Base-by-base conservation (phyloP, 2,888 invertebrate species). In the Alviniconcha strummeri region DNA sequence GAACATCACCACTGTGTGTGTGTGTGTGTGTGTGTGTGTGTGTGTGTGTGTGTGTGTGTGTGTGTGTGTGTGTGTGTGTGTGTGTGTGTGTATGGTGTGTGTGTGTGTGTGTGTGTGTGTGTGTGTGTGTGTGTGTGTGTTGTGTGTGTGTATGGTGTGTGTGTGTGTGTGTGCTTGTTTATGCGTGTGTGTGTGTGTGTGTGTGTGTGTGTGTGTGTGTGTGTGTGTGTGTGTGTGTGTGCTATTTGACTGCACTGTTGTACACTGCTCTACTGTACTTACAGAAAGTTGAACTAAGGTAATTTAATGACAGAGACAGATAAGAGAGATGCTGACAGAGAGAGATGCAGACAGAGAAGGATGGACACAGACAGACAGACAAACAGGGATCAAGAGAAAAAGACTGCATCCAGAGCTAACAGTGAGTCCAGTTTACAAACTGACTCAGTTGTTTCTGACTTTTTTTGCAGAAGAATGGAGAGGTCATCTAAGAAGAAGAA, bases 51-150 rank as follows among this genome's bases (percentile, higher is more conserved):
- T n/a, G n/a, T 19, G 74, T 74, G 74, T 74, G 74, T 74, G 74
- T 74, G 74, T 74, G 74, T 74, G 74, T 74, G 74, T 74, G 74
- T 74, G 74, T 74, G 74, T 74, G 74, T 74, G 74, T 74, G 74
- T 74, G 74, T 74, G 74, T 74, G 74, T 74, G 74, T 7, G 74
- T 74, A 52, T 7, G 74, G 52, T 74, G 54, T 54, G 0, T 75
- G 1, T 19, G 19, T 71, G 11, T 72, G 72, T 72, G 19, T 74
- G 55, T 19, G 52, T 11, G 15, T 36, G n/a, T 8, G 17, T 71
- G 71, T 8, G n/a, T 17, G 5, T 19, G 54, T 75, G 54, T 9
- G 75, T 75, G 75, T 36, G 52, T 19, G 19, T 36, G 36, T 36
- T 36, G n/a, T 8, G 17, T 71, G 71, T 8, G n/a, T 17, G 5